Conservation (phyloP, 1,140 invertebrate species). For the Brachionus koreanus region DNA sequence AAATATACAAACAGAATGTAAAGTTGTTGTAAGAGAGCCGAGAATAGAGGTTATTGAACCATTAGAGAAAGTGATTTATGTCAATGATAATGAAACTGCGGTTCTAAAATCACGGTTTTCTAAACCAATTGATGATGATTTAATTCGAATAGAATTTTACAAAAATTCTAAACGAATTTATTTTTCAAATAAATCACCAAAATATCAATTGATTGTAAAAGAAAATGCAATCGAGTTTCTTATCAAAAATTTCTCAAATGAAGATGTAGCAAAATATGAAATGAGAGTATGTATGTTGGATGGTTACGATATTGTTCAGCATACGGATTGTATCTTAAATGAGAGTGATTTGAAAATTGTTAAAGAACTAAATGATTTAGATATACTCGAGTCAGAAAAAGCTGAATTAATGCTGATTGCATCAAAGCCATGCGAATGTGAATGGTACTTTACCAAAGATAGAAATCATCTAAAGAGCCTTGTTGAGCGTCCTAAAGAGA, state of each 20-base stretch:
- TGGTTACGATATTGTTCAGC: background rate
- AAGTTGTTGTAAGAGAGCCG: background rate
- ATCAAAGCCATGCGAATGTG: background rate
- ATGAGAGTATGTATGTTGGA: background rate
- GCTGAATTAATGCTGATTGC: background rate
- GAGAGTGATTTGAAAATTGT: background rate
- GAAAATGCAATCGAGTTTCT: background rate
- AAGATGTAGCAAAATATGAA: conserved; percentile 28
- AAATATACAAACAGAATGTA: background rate
- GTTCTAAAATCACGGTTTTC: background rate
- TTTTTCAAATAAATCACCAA: conserved; percentile 31
- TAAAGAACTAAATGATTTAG: background rate
- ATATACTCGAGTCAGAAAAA: background rate
- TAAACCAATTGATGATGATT: background rate
- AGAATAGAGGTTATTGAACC: background rate
- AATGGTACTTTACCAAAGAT: background rate
- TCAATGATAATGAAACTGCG: conserved; percentile 4
- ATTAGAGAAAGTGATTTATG: background rate
- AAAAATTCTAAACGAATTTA: conserved; percentile 12
- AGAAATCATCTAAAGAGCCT: background rate
- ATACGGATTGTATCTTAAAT: background rate
- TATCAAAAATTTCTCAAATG: background rate
- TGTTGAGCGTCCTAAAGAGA: background rate
- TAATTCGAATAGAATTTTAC: background rate
- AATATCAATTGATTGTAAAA: background rate